Evolutionary conservation across 2,113 vertebrate genomes (phyloP), one percentile per base, ranked within the genome.

Genomic region (Cyphomyrus discorhynchus): DNA sequence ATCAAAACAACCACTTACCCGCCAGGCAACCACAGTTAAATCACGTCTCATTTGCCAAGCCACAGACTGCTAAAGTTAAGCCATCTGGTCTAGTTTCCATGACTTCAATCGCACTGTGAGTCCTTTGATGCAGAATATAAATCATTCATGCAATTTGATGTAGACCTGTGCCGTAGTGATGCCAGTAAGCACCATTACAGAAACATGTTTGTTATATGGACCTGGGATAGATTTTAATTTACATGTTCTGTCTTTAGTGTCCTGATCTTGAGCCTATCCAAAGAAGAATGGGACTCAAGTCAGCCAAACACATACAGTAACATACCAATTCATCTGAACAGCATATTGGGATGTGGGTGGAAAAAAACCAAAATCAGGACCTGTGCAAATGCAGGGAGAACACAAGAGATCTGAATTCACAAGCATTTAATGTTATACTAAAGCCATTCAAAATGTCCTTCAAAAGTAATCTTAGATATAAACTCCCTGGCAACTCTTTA

Each of bases 91-190:
- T 49, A 91, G 91, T 91, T n/a, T 9, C 47, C 56, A 85, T 31
- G 86, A 89, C 5, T 21, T 45, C 19, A 42, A 45, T 27, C 87
- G 92, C 87, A 88, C 90, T n/a, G 17, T 56, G 56, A 62, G 24
- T 90, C 92, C 93, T 94, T 93, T 92, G 91, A 92, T 93, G 94
- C 91, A 53, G 90, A 93, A 93, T 92, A 91, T 70, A 70, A 70
- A 70, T 70, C n/a, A 70, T 70, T 70, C 27, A 31, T 31, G 27
- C n/a, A 70, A 31, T 90, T 94, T 92, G 91, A 92, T 92, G 88
- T 94, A 92, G 92, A 89, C 77, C 7, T 24, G 80, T 66, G 58
- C 24, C 27, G 6, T 62, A 62, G 24, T 62, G 58, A 66, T n/a
- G 42, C 6, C 15, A 39, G 35, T 42, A 39, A 82, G 27, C 70